Evolutionary conservation across 2,113 vertebrate species (phyloP).

Genomic region (Turdus rufiventris): DNA sequence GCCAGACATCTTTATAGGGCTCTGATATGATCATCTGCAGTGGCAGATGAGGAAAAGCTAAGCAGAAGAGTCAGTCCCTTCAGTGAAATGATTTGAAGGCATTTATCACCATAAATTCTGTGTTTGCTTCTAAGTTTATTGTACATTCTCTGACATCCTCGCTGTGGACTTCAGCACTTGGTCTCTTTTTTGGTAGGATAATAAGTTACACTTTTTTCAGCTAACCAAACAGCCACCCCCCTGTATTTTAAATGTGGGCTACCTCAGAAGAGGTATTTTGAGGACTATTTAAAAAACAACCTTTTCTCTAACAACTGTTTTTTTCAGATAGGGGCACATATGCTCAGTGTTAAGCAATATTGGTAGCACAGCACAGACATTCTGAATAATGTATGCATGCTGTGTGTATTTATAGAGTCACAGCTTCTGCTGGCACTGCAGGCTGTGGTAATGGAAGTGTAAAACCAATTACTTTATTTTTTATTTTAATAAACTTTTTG

Average conservation of each 20-base stretch:
- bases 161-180: neutral
- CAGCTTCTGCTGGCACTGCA: neutral
- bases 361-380: neutral
- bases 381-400: neutral
- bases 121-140: neutral
- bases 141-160: neutral
- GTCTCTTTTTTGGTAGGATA: neutral
- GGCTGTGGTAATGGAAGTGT: neutral
- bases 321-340: neutral
- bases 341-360: neutral
- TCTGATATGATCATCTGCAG: neutral
- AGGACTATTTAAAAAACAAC: neutral
- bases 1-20: neutral
- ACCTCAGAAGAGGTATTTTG: neutral
- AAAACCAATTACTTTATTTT: neutral
- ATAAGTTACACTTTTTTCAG: neutral
- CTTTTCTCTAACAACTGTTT: neutral
- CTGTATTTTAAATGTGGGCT: neutral
- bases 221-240: neutral
- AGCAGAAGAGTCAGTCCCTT: neutral
- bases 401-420: neutral
- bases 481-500: neutral
- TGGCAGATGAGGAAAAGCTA: neutral
- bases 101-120: neutral
- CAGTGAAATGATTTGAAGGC: neutral